Base-by-base conservation (phyloP, 2,888 invertebrate species). In the Nebria salina region DNA sequence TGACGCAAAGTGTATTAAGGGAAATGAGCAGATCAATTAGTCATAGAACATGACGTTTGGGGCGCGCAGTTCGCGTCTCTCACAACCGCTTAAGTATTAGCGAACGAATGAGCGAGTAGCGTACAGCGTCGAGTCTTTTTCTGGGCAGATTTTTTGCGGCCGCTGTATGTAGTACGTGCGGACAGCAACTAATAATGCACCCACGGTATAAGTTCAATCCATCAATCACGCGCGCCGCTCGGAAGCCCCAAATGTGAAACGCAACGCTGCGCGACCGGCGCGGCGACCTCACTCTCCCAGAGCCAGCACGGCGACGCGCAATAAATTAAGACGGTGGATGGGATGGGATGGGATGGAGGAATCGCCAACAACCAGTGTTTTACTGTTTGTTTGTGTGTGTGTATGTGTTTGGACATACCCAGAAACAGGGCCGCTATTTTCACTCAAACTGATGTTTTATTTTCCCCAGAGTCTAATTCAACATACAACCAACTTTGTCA, bases 1-100 rank as follows among this genome's bases (percentile, higher is more conserved):
- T 86, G 87, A 86, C 86, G 85, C 84, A 83, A 85, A 85, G 85
- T 86, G 86, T 86, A 86, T 87, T 85, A 86, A 83, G 84, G 84
- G 83, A 82, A 83, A 84, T 84, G 72, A 84, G 84, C 84, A 83
- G 82, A 85, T 85, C 86, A 86, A 87, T 87, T 86, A 87, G 86
- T 87, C 86, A 87, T 86, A 85, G 72, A 70, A 82, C 83, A 84
- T 84, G 85, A 85, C 84, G 85, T 85, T 85, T 84, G 85, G 84
- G 84, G 84, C 84, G 83, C 82, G 81, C 77, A 82, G 82, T 66
- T 26, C 11, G 9, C 75, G 20, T 13, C 43, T 13, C 41, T 8
- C 15, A 34, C 72, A 25, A 34, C 34, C 20, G 26, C 42, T 42
- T 15, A n/a, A 43, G 25, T 15, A 70, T 72, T 72, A 64, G 74